A percentile compares a stretch with the other conserved stretches of the same genome.
These are phyloP conservation scores for Brassicogethes aeneus DNA, from an alignment of 2,888 invertebrate species.

Conservation along the genomic window DNA sequence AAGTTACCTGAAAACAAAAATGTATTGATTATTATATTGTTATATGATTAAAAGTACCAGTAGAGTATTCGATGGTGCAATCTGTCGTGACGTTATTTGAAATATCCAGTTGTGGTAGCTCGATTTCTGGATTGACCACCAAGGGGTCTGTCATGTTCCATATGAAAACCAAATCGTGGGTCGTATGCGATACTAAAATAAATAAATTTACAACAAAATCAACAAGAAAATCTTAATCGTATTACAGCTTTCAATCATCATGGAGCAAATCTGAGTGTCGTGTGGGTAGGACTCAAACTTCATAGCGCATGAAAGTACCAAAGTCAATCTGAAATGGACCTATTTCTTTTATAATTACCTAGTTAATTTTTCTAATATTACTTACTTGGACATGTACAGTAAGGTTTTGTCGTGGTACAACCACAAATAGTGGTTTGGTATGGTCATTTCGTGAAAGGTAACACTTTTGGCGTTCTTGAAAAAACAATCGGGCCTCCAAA, in stretches of 20 bases:
- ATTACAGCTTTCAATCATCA: constrained; percentile 93
- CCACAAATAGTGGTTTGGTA: constrained; percentile 89
- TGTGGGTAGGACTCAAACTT: constrained; percentile 90
- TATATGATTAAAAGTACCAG: constrained; percentile 43
- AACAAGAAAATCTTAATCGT: constrained; percentile 24
- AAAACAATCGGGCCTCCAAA: constrained; percentile 90
- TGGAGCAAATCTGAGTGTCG: constrained; percentile 86
- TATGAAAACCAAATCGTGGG: constrained; percentile 79
- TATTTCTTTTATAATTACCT: too few species aligned
- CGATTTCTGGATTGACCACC: constrained; percentile 80
- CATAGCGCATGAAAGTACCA: constrained; percentile 90
- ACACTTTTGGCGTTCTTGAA: constrained; percentile 90
- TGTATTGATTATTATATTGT: not conserved
- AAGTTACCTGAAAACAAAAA: constrained; percentile 62
- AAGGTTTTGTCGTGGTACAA: constrained; percentile 85
- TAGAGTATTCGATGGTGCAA: constrained; percentile 78
- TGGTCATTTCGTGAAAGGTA: constrained; percentile 90
- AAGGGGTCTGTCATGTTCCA: constrained; percentile 84
- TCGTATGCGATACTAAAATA: constrained; percentile 74
- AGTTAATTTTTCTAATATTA: constrained; percentile 1
- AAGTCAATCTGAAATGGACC: constrained; percentile 62
- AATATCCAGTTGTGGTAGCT: constrained; percentile 80
- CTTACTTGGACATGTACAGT: constrained; percentile 87
- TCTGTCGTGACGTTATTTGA: constrained; percentile 82
- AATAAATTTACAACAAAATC: constrained; percentile 6